A percentile compares a stretch with the other conserved stretches of the same genome.
Evolutionary conservation across 2,888 invertebrate genomes (phyloP).

Genomic region (Ectropis crepuscularia): DNA sequence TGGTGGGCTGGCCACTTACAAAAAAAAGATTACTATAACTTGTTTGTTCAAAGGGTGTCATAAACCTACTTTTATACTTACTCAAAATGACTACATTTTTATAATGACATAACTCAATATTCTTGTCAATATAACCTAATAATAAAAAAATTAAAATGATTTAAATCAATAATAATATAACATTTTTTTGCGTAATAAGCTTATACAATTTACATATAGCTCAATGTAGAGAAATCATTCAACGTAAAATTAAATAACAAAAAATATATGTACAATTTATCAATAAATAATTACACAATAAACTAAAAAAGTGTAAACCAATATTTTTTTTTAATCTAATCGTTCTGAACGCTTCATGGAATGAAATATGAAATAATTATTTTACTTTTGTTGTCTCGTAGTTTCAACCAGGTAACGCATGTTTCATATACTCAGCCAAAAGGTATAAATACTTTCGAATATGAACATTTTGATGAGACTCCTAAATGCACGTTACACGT

Average conservation of each 20-base stretch:
- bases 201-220: slow-evolving; percentile 47
- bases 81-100: slow-evolving; percentile 77
- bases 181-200: slow-evolving; percentile 38
- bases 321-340: slow-evolving; percentile 51
- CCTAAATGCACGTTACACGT: too few species aligned
- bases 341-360: slow-evolving; percentile 64
- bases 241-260: slow-evolving; percentile 84
- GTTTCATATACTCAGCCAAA: too few species aligned
- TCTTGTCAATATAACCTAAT: slow-evolving; percentile 49
- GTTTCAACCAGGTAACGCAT: neutral
- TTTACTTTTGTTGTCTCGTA: slow-evolving; percentile 5
- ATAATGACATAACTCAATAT: slow-evolving; percentile 58
- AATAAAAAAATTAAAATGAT: slow-evolving; percentile 47
- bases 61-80: slow-evolving; percentile 75
- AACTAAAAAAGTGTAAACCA: slow-evolving; percentile 52
- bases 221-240: slow-evolving; percentile 61
- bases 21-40: slow-evolving; percentile 50
- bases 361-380: slow-evolving; percentile 53
- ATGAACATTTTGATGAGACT: too few species aligned
- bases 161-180: slow-evolving; percentile 42
- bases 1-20: too few species aligned
- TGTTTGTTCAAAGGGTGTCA: slow-evolving; percentile 65
- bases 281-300: slow-evolving; percentile 80
- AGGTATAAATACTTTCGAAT: too few species aligned
- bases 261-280: slow-evolving; percentile 81